These are phyloP conservation scores for Pachyrhynchus sulphureomaculatus DNA, from an alignment of 1,140 invertebrate genomes.

Conservation along the genomic window DNA sequence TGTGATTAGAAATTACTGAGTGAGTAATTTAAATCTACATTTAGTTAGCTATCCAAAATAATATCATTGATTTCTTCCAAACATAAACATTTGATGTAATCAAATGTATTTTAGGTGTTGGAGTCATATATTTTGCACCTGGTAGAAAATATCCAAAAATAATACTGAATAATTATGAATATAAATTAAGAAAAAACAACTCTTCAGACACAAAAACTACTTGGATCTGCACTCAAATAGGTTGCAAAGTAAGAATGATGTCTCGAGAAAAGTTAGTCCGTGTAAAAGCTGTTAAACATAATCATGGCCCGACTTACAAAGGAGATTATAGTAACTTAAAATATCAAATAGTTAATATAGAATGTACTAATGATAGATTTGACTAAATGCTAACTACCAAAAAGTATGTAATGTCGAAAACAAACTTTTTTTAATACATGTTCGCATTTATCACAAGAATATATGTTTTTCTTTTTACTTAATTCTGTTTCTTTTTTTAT, in stretches of 20 bases:
- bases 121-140: neutral
- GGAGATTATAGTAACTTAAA: constrained; percentile 3
- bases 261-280: constrained; percentile 4
- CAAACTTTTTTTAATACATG: too few relatives aligned
- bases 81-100: too few relatives aligned
- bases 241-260: constrained; percentile 18
- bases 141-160: constrained; percentile 11
- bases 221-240: constrained; percentile 14
- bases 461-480: too few relatives aligned
- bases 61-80: too few relatives aligned
- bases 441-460: too few relatives aligned
- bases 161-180: constrained; percentile 13
- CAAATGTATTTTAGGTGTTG: neutral
- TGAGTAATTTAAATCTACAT: too few relatives aligned
- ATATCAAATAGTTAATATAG: constrained; percentile 2
- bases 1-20: too few relatives aligned
- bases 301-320: constrained; percentile 1
- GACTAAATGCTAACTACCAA: neutral
- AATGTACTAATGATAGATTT: neutral
- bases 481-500: too few relatives aligned
- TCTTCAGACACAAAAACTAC: constrained; percentile 6
- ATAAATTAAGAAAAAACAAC: constrained; percentile 6
- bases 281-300: constrained; percentile 14
- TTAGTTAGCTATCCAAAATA: too few relatives aligned
- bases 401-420: neutral